These are phyloP conservation scores for Spinus pinus DNA, from an alignment of 2,797 vertebrate species.

Conservation along the genomic window DNA sequence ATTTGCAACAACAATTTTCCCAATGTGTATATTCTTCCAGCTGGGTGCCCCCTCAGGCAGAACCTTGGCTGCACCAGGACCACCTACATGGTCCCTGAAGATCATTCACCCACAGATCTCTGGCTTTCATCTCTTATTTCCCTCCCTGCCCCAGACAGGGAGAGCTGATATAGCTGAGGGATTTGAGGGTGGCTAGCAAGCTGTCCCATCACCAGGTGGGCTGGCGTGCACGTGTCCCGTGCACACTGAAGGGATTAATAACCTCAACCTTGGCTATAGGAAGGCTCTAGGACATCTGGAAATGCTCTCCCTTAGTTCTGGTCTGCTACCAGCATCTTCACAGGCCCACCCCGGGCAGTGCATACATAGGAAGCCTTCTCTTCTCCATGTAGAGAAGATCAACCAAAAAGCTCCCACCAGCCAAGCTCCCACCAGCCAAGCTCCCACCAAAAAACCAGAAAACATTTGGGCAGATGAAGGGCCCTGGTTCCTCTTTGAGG, in stretches of 20 bases:
- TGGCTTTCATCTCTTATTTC: background rate
- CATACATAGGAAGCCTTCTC: background rate
- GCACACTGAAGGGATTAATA: rapidly evolving
- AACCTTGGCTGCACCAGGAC: background rate
- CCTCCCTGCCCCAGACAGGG: background rate
- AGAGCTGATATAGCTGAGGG: background rate
- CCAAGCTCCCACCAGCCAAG: background rate
- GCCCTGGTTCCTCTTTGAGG: background rate
- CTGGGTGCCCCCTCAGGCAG: background rate
- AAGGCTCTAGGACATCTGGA: background rate
- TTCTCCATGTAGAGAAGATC: background rate
- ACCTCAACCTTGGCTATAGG: background rate
- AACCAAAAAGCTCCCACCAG: no score
- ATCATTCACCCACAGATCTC: background rate
- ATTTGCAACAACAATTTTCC: background rate
- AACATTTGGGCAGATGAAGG: background rate
- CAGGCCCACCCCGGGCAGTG: background rate
- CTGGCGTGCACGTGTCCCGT: rapidly evolving
- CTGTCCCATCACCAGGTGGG: background rate
- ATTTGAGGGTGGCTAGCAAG: background rate
- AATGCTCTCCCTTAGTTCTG: background rate
- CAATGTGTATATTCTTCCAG: background rate
- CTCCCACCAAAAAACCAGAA: background rate
- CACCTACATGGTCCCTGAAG: background rate
- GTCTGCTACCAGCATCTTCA: background rate